A percentile compares a stretch with the other conserved stretches of the same genome.
These are phyloP conservation scores for Cyanoliseus patagonus DNA, from an alignment of 2,113 vertebrate genomes.

Conservation along the genomic window DNA sequence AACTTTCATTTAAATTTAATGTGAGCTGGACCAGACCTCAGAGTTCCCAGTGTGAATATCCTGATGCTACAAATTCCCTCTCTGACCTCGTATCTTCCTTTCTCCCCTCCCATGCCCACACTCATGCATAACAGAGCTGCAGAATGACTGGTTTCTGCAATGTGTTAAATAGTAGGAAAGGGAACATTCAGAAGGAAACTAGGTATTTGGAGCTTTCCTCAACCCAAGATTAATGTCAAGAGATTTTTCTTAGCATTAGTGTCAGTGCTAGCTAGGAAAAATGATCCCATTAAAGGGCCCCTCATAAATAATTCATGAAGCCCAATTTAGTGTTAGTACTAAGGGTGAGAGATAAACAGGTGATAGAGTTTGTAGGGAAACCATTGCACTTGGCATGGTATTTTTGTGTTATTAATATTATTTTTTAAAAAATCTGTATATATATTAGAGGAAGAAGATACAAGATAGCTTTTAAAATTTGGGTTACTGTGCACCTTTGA, in stretches of 20 bases:
- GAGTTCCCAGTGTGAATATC: not conserved
- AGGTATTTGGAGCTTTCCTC: slow-evolving; percentile 72
- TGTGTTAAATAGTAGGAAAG: slow-evolving; percentile 32
- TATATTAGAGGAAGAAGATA: not conserved
- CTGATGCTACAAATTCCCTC: not conserved
- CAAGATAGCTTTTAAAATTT: not conserved
- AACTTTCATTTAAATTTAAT: not conserved
- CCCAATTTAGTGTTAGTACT: slow-evolving; percentile 72
- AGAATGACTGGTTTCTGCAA: slow-evolving; percentile 19
- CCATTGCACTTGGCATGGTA: slow-evolving; percentile 16
- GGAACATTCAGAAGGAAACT: slow-evolving; percentile 65
- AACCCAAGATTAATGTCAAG: slow-evolving; percentile 75
- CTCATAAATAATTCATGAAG: slow-evolving; percentile 76
- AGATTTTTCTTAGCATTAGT: slow-evolving; percentile 79
- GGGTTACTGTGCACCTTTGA: not conserved
- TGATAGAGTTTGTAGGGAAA: slow-evolving; percentile 71
- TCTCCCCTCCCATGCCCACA: not conserved
- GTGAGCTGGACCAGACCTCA: not conserved
- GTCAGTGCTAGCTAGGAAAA: slow-evolving; percentile 76
- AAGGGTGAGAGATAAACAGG: slow-evolving; percentile 72
- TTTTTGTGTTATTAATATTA: slow-evolving; percentile 30
- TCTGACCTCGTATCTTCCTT: not conserved
- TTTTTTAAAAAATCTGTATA: not conserved
- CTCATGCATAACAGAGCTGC: not conserved
- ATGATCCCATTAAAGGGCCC: slow-evolving; percentile 76